These are phyloP conservation scores for Hucho hucho DNA, from an alignment of 2,113 vertebrate genomes.

Conservation along the genomic window DNA sequence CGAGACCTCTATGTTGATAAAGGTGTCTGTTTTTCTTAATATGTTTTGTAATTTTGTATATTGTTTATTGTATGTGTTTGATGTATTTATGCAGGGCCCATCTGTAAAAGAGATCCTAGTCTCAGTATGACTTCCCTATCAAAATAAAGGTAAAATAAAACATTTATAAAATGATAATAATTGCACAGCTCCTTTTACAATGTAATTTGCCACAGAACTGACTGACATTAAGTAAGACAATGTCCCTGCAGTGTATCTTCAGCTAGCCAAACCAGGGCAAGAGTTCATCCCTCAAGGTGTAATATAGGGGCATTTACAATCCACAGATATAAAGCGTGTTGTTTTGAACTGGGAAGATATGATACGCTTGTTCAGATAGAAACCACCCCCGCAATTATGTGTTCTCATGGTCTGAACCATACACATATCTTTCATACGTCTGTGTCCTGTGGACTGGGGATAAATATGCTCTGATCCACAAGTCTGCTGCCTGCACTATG, in stretches of 20 bases:
- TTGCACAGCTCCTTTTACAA: constrained; percentile 21
- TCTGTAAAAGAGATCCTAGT: no score
- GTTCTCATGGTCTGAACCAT: not conserved
- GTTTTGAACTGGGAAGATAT: not conserved
- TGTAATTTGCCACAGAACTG: constrained; percentile 50
- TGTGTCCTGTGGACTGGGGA: not conserved
- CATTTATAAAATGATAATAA: no score
- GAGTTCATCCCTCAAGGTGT: not conserved
- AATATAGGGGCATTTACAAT: constrained; percentile 6
- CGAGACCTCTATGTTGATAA: no score
- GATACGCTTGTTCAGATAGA: constrained; percentile 1
- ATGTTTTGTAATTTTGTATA: no score
- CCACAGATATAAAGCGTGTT: constrained; percentile 3
- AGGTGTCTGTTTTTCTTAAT: no score
- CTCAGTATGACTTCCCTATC: no score
- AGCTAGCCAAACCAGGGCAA: not conserved
- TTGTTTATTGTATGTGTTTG: no score
- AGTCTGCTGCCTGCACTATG: not conserved
- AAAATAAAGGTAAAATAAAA: no score
- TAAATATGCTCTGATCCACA: not conserved
- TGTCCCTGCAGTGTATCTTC: constrained; percentile 1
- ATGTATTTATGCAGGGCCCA: no score
- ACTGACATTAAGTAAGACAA: constrained; percentile 20
- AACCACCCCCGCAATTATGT: not conserved
- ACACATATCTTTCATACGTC: not conserved